Base-by-base conservation (phyloP, 1,140 invertebrate genomes). In the Harlomillsia oculata region DNA sequence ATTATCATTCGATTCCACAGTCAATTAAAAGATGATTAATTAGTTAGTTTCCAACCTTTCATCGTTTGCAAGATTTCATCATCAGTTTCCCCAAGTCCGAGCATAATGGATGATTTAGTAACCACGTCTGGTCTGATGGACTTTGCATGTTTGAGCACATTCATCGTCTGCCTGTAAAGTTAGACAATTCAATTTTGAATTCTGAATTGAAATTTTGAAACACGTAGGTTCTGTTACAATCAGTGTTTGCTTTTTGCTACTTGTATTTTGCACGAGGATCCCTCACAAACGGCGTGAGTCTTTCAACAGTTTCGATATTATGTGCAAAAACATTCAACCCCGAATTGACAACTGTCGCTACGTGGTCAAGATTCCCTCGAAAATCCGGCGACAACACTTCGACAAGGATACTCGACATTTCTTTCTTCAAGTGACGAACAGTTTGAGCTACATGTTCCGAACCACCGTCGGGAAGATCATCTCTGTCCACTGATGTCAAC, bases 321-420 rank as follows among this genome's bases (percentile, higher is more conserved):
- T 98, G 94, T 0, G 95, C 93, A 77, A 87, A 97, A 30, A 97
- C 91, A 75, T 97, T 90, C 2, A 96, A 72, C 0, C 89, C 89
- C 45, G 85, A 86, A 13, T 78, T 69, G 0, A 85, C 89, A 48
- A 99, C 83, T 0, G 70, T 81, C 68, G 78, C 76, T 1, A 98
- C 82, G 69, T 80, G 80, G 14, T 82, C 73, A 51, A 82, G 66
- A 69, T 96, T 78, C 4, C 94, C 96, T 55, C 83, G 72, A 72
- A 99, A 99, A 73, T 99, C 97, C 28, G 95, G 94, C 21, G 95
- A 91, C 32, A 99, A 73, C 67, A 95, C 98, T 76, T 99, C 97
- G 3, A 99, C 91, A 57, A 97, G 72, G 56, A 99, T 89, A 54
- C 80, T 78, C 8, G 81, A 79, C 66, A 89, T 94, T 56, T 62